Conservation (phyloP, 2,797 vertebrate genomes). For the Anas bernieri region DNA sequence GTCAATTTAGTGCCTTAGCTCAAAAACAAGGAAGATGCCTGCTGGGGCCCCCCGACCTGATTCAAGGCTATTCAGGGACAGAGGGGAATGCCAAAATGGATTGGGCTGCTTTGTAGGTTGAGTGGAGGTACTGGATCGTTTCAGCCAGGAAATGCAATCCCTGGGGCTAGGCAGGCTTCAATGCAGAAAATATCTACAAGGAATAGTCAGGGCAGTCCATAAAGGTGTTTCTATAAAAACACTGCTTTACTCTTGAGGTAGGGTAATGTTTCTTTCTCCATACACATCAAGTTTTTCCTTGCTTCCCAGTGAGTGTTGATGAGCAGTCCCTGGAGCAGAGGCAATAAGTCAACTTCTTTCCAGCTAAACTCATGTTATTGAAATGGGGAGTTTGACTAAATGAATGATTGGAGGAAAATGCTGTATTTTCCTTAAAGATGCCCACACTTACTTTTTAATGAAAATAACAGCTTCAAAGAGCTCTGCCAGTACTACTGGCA, state of each 20-base stretch:
- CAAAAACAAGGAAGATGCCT: neutral
- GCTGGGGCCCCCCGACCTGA: fast-evolving
- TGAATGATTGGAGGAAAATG: neutral
- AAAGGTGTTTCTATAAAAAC: neutral
- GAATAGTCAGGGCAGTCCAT: neutral
- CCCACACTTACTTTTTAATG: neutral
- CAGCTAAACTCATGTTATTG: neutral
- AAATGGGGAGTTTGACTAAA: neutral
- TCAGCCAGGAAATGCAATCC: fast-evolving
- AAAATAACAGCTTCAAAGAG: neutral
- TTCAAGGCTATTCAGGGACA: neutral
- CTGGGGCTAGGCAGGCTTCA: neutral
- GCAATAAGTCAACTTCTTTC: neutral
- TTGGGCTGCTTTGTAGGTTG: fast-evolving
- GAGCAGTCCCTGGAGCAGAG: neutral
- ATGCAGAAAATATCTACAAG: neutral
- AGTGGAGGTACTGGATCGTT: neutral
- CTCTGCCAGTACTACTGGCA: neutral
- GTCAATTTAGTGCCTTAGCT: neutral
- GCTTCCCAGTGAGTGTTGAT: fast-evolving
- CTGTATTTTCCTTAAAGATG: neutral
- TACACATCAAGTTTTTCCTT: neutral
- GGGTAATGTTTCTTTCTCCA: neutral
- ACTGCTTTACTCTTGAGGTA: neutral
- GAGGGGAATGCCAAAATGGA: neutral